Evolutionary conservation across 2,888 invertebrate genomes (phyloP), one percentile per base, ranked within the genome.

Genomic region (Emmelina monodactyla): DNA sequence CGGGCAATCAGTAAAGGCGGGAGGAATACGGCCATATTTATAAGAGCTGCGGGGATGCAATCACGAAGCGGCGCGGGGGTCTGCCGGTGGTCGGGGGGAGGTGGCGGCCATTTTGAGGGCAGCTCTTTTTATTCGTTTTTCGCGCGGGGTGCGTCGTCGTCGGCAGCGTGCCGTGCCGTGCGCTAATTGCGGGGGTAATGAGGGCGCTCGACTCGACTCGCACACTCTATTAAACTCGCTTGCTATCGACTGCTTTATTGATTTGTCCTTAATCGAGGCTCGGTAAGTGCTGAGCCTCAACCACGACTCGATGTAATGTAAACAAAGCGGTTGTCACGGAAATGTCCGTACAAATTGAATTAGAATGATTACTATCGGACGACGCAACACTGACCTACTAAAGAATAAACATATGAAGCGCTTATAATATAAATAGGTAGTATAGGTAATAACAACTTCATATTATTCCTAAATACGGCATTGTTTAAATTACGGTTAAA

Each of bases 81-180:
- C 58, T 66, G 60, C 60, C 64, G 69, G 69, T 52, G 64, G 56
- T 51, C 58, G 66, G 69, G 72, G 69, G 69, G 69, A 66, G 72
- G 72, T 82, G 85, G 85, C 85, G 84, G 85, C 85, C 85, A 85
- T 85, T 85, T 85, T 85, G 85, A 85, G 85, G 85, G 85, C 84
- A 83, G 84, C 83, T 84, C 85, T 83, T 81, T 81, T 80, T 78
- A 76, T 84, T 82, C 79, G 81, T 79, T 79, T 80, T 76, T 75
- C 72, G 78, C 75, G 76, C 75, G 73, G 76, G 78, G 75, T 73
- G 75, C 75, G 78, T 73, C 70, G 72, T 62, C 70, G 72, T 58
- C 59, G 62, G 29, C 6, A 12, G 34, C 14, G 34, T 19, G 63
- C 70, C 69, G 62, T 72, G 69, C 67, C 70, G 73, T 66, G 76